These are phyloP conservation scores for Lytechinus variegatus DNA, from an alignment of 35 echinoderm and acorn worm species.

Conservation along the genomic window DNA sequence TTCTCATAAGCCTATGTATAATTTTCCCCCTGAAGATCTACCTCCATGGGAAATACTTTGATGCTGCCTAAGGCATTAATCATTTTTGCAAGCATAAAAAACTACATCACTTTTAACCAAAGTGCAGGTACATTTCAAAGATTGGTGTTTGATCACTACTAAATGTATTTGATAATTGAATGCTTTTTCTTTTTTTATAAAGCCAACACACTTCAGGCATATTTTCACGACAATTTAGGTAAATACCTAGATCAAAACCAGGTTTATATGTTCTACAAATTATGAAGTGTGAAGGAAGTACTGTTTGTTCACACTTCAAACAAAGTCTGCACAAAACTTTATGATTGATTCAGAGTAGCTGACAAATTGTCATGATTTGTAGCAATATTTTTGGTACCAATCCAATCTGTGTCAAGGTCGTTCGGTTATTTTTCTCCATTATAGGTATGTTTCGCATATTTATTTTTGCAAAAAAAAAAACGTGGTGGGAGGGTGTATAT, in stretches of 20 bases:
- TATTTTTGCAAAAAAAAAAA: neutral
- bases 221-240: neutral
- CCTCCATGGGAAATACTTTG: too few relatives aligned
- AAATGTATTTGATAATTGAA: too few relatives aligned
- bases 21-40: too few relatives aligned
- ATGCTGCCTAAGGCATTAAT: too few relatives aligned
- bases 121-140: neutral
- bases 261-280: neutral
- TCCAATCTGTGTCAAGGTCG: neutral
- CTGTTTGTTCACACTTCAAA: neutral
- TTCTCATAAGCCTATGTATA: too few relatives aligned
- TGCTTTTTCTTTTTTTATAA: neutral
- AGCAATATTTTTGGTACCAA: neutral
- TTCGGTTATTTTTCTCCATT: neutral
- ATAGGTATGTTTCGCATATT: neutral
- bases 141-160: neutral
- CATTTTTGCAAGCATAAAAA: too few relatives aligned
- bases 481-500: neutral
- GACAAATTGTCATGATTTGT: neutral
- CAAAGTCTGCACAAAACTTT: neutral
- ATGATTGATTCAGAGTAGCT: neutral
- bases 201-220: too few relatives aligned
- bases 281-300: neutral
- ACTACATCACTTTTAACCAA: too few relatives aligned
- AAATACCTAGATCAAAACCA: neutral